Conservation (phyloP, 2,797 vertebrate genomes). For the Champsocephalus gunnari region DNA sequence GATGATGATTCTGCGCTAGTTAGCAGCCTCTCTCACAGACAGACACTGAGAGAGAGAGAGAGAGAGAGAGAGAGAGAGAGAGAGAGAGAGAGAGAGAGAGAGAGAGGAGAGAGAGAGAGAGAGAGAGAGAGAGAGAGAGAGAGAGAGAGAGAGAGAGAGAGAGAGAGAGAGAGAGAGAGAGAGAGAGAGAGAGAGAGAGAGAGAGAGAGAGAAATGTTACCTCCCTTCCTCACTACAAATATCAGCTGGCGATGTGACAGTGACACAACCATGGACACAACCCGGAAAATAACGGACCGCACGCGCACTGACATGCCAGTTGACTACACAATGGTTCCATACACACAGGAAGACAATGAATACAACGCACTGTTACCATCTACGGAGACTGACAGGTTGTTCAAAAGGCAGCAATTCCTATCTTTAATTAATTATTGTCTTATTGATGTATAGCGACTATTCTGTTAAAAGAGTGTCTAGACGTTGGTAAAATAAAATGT, state of each 20-base stretch:
- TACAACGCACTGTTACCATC: not conserved
- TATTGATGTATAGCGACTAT: not conserved
- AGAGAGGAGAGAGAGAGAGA: slow-evolving; percentile 45
- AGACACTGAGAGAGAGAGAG: slow-evolving; percentile 16
- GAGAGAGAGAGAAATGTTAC: slow-evolving; percentile 63
- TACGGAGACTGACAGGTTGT: not conserved
- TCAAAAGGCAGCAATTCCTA: not conserved
- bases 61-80: slow-evolving; percentile 13
- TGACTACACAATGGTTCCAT: slow-evolving; percentile 3
- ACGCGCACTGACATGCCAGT: slow-evolving; percentile 11
- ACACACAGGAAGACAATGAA: slow-evolving; percentile 24
- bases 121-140: slow-evolving; percentile 18
- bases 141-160: slow-evolving; percentile 33
- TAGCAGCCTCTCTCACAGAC: slow-evolving; percentile 63
- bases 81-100: slow-evolving; percentile 18
- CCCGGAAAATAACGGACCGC: slow-evolving; percentile 80
- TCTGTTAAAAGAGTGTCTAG: not conserved
- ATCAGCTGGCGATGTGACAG: slow-evolving; percentile 78
- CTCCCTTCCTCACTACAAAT: slow-evolving; percentile 78
- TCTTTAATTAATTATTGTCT: not conserved
- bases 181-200: slow-evolving; percentile 23
- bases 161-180: slow-evolving; percentile 11
- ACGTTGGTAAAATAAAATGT: not conserved
- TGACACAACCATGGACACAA: slow-evolving; percentile 81
- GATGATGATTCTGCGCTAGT: slow-evolving; percentile 82